phyloP scores from a whole-genome alignment of 2,888 invertebrate species.

The Zeuzera pyrina region DNA sequence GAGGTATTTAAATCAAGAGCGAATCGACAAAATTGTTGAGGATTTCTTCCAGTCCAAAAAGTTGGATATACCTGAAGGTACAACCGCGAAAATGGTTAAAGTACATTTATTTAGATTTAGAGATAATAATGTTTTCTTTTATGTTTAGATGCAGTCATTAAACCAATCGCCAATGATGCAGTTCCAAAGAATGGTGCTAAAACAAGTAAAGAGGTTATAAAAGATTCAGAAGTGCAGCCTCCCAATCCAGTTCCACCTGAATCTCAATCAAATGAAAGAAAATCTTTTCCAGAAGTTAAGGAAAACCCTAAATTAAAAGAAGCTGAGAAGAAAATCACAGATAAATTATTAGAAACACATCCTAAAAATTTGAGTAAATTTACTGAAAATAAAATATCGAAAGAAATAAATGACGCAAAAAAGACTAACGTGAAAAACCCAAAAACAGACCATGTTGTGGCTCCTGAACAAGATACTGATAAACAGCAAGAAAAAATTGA shows the following conservation, averaged over 20 bases:
- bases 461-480: constrained; percentile 21
- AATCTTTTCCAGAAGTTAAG: constrained; percentile 12
- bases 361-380: constrained; percentile 48
- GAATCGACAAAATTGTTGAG: constrained; percentile 55
- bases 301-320: constrained; percentile 29
- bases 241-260: constrained; percentile 64
- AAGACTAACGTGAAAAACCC: constrained; percentile 16
- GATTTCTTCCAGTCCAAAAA: constrained; percentile 52
- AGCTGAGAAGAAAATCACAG: constrained; percentile 20
- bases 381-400: too few relatives aligned
- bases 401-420: constrained; percentile 34
- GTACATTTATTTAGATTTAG: not conserved
- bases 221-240: constrained; percentile 58
- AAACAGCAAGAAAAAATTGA: constrained; percentile 34
- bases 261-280: constrained; percentile 53
- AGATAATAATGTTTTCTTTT: not conserved
- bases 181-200: constrained; percentile 19
- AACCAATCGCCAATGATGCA: constrained; percentile 2
- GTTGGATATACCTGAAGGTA: constrained; percentile 34
- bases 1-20: constrained; percentile 45
- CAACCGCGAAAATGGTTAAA: too few relatives aligned
- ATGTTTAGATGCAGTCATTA: not conserved
- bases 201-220: constrained; percentile 25
- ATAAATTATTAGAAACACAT: constrained; percentile 35
- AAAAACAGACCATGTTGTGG: constrained; percentile 35